Evolutionary conservation across 1,140 invertebrate genomes (phyloP).

Genomic region (Whitmania pigra): DNA sequence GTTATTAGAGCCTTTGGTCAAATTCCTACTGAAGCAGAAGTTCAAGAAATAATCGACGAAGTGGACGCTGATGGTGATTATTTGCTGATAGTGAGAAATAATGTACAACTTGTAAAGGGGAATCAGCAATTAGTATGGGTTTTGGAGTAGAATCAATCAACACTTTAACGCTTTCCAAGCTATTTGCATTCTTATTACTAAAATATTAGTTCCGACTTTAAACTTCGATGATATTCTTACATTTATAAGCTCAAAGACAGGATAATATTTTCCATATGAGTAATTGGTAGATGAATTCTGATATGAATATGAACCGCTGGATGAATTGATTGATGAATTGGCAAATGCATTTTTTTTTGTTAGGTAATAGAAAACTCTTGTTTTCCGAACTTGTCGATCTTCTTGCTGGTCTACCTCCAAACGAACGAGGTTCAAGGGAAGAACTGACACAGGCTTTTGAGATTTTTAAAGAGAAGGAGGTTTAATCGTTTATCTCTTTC

Average conservation of each 20-base stretch:
- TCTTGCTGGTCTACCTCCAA: not conserved
- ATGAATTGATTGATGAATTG: not conserved
- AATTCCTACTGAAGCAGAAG: slow-evolving; percentile 6
- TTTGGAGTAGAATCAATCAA: too few species aligned
- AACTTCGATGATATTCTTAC: too few species aligned
- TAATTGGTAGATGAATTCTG: not conserved
- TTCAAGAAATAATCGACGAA: slow-evolving; percentile 14
- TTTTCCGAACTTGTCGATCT: not conserved
- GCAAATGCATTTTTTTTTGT: too few species aligned
- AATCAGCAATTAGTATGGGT: too few species aligned
- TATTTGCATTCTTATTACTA: too few species aligned
- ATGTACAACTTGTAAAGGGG: too few species aligned
- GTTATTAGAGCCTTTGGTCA: slow-evolving; percentile 9
- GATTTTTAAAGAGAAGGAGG: slow-evolving; percentile 11
- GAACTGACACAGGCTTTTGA: slow-evolving; percentile 4
- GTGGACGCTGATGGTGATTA: slow-evolving; percentile 8
- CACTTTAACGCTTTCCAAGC: too few species aligned
- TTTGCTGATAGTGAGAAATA: too few species aligned
- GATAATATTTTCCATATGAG: not conserved
- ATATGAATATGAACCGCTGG: too few species aligned
- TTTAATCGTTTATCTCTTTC: not conserved
- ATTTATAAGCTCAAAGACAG: too few species aligned
- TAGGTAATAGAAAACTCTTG: slow-evolving; percentile 3
- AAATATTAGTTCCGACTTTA: too few species aligned
- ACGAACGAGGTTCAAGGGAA: not conserved